Base-by-base conservation (phyloP, 2,888 invertebrate species). In the Koerneria pararmatus region DNA sequence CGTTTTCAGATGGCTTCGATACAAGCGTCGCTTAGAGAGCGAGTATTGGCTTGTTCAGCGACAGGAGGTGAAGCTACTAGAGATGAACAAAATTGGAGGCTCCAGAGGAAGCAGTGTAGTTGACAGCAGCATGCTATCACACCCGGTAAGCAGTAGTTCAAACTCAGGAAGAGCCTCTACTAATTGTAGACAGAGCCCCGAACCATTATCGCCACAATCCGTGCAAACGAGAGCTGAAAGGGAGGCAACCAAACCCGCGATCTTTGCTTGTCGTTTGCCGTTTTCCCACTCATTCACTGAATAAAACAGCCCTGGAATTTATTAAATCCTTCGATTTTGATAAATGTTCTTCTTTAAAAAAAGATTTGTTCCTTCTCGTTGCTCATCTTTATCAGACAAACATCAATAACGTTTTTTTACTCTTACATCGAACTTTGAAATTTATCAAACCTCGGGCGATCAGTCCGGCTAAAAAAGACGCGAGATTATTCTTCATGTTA, bases 1-100 rank as follows among this genome's bases (percentile, higher is more conserved):
- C 22, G 0, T 15, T 11, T 53, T 53, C 32, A 72, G 74, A 57
- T 69, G 72, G 69, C 68, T 73, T 29, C 67, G 67, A 0, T 74
- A 74, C 35, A 73, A 74, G 54, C 63, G 73, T 31, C 57, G 69
- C 8, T 63, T 74, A 1, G 73, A 74, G 37, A 71, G 71, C 1
- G 69, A 69, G 6, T 74, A 74, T 35, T 74, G 69, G 48, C 27
- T 71, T 58, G 67, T 74, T 1, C 48, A 67, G 27, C 57, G 73
- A 15, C 62, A 65, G 22, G 63, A 74, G 15, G 66, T 74, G 31
- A 67, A 65, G 3, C 58, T 74, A 29, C 60, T 69, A 24, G 71
- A 73, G 41, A 63, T 70, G 53, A 70, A 65, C 11, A 70, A 69
- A 32, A 72, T 71, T 41, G 71, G 71, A 5, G 71, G 71, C 37